Base-by-base conservation (phyloP, 2,113 vertebrate species). In the Psettodes erumei region DNA sequence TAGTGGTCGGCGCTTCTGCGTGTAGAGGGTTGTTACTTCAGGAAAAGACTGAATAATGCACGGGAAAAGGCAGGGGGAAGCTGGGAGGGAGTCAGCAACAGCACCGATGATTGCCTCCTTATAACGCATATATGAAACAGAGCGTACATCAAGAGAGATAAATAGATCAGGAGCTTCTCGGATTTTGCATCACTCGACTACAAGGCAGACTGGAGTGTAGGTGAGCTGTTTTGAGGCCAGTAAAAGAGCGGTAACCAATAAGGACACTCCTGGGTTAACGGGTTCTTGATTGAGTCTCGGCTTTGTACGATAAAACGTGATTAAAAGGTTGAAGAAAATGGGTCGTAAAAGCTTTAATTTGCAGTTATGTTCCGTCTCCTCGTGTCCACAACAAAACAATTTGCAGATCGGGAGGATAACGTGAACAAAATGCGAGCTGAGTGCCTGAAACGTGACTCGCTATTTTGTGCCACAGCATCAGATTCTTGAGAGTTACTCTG, bases 1-100 rank as follows among this genome's bases (percentile, higher is more conserved):
- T 86, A 83, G 86, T 79, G 79, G 85, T 89, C 77, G 87, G 81
- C 81, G 73, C 79, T 82, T 89, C 84, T 86, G 77, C 77, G 16
- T 78, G 88, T 85, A 69, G 86, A 90, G 79, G 79, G 74, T 79
- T 88, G 85, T 88, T 90, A 81, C 90, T 91, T 89, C 84, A 83
- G 88, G 78, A 92, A 75, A 77, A 82, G 82, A 87, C 86, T 92
- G 89, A 91, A 92, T 90, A 90, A 91, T 91, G 91, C 77, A 90
- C 81, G 76, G 81, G 40, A 80, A 87, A 86, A 86, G 60, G 54
- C 82, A 79, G 74, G 30, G 47, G 48, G 69, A 78, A 55, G 75
- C 87, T 91, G 35, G 71, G 75, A 89, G 55, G 71, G 51, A 71
- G 56, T 56, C 40, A 42, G 67, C 68, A 64, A 73, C 74, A 79